These are phyloP conservation scores for Ursus arctos DNA, from an alignment of 2,113 vertebrate species.

Conservation along the genomic window DNA sequence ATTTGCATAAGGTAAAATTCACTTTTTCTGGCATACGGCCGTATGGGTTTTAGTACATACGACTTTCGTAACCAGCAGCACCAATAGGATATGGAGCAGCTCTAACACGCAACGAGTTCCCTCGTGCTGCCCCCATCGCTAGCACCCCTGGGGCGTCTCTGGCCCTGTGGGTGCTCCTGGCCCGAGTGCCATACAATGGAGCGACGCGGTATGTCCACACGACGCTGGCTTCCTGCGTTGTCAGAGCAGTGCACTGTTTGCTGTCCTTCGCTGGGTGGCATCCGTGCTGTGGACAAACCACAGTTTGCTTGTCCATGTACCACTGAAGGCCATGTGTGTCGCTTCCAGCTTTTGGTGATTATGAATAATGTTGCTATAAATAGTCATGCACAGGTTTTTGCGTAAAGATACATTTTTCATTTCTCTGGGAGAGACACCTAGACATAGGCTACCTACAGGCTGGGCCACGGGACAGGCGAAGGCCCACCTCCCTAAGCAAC, in stretches of 20 bases:
- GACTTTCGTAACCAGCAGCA: background rate
- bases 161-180: background rate
- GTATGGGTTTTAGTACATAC: too few species aligned
- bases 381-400: background rate
- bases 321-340: too few species aligned
- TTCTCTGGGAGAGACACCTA: background rate
- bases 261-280: fast-evolving
- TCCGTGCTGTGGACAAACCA: fast-evolving
- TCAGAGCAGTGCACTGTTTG: fast-evolving
- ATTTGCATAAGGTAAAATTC: background rate
- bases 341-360: background rate
- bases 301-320: fast-evolving
- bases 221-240: fast-evolving
- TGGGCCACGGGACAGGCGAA: fast-evolving
- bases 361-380: background rate
- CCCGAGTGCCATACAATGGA: fast-evolving
- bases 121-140: fast-evolving
- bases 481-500: fast-evolving
- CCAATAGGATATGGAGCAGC: fast-evolving
- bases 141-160: background rate
- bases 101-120: background rate
- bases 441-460: background rate
- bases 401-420: background rate
- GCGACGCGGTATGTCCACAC: fast-evolving
- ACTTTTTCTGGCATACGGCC: too few species aligned